phyloP scores from a whole-genome alignment of 2,113 vertebrate species.

The Aptenodytes forsteri region DNA sequence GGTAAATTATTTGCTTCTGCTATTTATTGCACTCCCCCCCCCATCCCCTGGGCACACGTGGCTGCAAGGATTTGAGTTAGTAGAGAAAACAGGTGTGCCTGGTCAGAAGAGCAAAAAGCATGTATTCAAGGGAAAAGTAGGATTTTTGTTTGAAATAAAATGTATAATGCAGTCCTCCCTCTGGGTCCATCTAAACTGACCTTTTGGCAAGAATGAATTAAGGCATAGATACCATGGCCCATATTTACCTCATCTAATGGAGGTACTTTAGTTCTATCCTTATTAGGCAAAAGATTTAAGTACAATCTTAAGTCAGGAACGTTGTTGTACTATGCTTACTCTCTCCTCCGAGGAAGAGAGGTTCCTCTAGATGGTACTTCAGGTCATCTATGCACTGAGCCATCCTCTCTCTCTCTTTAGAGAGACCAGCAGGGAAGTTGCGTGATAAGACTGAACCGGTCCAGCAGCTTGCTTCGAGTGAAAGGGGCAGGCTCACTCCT shows the following conservation, averaged over 20 bases:
- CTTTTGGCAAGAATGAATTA: conserved; percentile 28
- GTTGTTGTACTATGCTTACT: background rate
- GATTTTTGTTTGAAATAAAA: conserved; percentile 43
- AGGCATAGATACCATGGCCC: background rate
- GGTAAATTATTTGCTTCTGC: conserved; percentile 72
- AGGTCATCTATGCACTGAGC: background rate
- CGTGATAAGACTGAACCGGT: rapidly evolving
- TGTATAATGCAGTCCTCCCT: conserved; percentile 37
- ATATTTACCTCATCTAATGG: background rate
- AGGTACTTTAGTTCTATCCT: conserved; percentile 18
- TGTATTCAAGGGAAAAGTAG: conserved; percentile 39
- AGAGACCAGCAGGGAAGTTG: background rate
- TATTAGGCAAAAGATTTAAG: conserved; percentile 21
- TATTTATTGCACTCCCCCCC: conserved; percentile 62
- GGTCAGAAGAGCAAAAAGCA: conserved; percentile 50
- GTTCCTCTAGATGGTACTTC: background rate
- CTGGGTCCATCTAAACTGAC: conserved; percentile 12
- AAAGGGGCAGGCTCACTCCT: background rate
- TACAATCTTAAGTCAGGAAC: background rate
- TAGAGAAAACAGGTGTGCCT: conserved; percentile 77
- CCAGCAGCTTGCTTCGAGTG: background rate
- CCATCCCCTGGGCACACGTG: conserved; percentile 67
- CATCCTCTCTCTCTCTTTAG: background rate
- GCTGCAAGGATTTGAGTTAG: conserved; percentile 69
- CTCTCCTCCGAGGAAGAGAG: background rate